Conservation (phyloP, 2,113 vertebrate species). For the Pachycephala philippinensis region DNA sequence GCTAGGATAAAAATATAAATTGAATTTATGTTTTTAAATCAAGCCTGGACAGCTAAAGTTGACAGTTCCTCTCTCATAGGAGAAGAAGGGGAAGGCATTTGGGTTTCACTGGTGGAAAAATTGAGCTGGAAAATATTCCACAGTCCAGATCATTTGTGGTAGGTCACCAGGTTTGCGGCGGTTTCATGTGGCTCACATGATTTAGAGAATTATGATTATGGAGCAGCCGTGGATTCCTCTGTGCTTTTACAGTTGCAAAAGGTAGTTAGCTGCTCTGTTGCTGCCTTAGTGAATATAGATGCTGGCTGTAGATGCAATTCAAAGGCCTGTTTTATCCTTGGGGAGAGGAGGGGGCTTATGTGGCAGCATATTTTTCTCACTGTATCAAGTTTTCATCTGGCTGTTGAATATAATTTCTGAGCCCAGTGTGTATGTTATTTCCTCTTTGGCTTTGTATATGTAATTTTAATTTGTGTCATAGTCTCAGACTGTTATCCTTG, state of each 20-base stretch:
- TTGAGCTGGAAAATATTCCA: background rate
- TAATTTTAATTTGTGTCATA: constrained; percentile 25
- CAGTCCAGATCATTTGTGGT: background rate
- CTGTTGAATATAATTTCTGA: constrained; percentile 36
- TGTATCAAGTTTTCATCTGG: constrained; percentile 14
- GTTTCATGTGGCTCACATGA: background rate
- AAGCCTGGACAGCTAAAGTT: background rate
- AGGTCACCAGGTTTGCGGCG: background rate
- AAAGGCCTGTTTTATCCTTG: background rate
- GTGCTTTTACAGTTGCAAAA: background rate
- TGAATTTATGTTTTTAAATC: constrained; percentile 36
- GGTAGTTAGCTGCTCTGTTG: background rate
- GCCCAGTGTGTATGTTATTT: constrained; percentile 10
- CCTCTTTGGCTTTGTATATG: background rate
- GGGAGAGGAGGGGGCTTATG: background rate
- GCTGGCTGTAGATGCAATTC: background rate
- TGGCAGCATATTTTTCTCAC: background rate
- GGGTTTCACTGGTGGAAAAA: background rate
- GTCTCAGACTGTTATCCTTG: background rate
- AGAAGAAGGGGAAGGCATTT: background rate
- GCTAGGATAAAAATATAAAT: constrained; percentile 30
- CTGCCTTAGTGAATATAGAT: background rate
- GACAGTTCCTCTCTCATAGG: background rate
- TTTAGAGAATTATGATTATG: background rate
- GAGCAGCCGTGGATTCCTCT: background rate